A percentile compares a stretch with the other conserved stretches of the same genome.
phyloP scores from a whole-genome alignment of 2,797 vertebrate species.

The Cynodonichthys magdalenae region DNA sequence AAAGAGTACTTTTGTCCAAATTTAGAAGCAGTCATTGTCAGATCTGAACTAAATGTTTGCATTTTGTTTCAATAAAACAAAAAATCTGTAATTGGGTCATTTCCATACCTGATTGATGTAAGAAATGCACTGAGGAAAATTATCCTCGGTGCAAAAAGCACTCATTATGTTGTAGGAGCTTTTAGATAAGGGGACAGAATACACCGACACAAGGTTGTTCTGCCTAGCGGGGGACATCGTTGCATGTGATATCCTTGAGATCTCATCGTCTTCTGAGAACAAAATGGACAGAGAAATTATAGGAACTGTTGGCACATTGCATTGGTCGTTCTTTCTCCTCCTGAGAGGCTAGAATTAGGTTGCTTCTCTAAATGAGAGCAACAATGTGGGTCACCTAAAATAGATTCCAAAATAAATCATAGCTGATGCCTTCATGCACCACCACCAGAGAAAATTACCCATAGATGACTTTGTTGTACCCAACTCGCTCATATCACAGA shows the following conservation, averaged over 20 bases:
- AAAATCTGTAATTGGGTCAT: background rate
- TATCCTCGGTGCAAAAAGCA: constrained; percentile 95
- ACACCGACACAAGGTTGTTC: constrained; percentile 79
- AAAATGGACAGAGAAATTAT: constrained; percentile 16
- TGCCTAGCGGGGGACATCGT: constrained; percentile 85
- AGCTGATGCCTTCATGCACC: no score
- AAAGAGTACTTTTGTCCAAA: background rate
- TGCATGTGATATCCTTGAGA: constrained; percentile 85
- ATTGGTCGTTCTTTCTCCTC: background rate
- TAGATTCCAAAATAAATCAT: constrained; percentile 18
- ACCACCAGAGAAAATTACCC: constrained; percentile 73
- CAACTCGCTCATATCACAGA: constrained; percentile 92
- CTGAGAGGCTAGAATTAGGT: constrained; percentile 40
- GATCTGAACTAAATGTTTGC: background rate
- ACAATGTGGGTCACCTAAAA: constrained; percentile 63
- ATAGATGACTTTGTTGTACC: constrained; percentile 82
- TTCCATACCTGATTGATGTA: constrained; percentile 92
- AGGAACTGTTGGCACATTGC: background rate
- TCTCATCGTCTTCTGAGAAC: constrained; percentile 73
- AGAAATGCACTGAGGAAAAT: constrained; percentile 87
- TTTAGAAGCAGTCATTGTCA: background rate
- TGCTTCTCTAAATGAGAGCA: constrained; percentile 57
- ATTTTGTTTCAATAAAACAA: background rate
- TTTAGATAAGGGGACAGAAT: constrained; percentile 81
- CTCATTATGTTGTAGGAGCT: constrained; percentile 82